Evolutionary conservation across 1,140 invertebrate genomes (phyloP).

Genomic region (Drosophila guanche): DNA sequence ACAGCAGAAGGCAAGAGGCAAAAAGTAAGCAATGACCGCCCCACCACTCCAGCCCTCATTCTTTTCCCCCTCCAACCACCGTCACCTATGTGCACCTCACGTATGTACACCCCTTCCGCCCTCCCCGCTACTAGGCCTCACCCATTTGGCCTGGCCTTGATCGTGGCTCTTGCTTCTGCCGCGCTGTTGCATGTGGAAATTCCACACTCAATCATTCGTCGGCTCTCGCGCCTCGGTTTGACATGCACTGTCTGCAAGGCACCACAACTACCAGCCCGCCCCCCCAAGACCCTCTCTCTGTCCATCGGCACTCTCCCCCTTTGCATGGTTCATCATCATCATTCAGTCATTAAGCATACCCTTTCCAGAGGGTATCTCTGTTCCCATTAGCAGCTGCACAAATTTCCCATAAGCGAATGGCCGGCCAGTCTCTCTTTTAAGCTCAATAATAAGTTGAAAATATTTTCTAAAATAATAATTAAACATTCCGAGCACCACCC

Average conservation of each 20-base stretch:
- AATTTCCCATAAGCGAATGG: no score
- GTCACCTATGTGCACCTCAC: background rate
- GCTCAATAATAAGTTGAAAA: no score
- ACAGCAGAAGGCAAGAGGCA: constrained; percentile 14
- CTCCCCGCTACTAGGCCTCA: background rate
- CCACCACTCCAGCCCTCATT: background rate
- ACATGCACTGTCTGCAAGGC: constrained; percentile 17
- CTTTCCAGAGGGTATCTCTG: no score
- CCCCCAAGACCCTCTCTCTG: background rate
- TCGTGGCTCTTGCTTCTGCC: constrained; percentile 20
- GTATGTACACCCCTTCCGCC: no score
- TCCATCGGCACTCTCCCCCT: background rate
- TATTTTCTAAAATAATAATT: no score
- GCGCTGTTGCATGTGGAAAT: constrained; percentile 6
- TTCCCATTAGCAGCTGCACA: no score
- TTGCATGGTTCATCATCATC: constrained; percentile 1
- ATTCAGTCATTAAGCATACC: no score
- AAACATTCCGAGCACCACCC: constrained; percentile 1
- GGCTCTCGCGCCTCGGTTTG: constrained; percentile 19
- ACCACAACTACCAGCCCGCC: background rate
- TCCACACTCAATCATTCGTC: constrained; percentile 38
- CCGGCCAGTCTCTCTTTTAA: no score
- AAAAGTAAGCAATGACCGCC: constrained; percentile 28
- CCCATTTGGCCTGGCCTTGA: constrained; percentile 38
- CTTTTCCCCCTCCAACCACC: background rate